These are phyloP conservation scores for Empis stercorea DNA, from an alignment of 2,888 invertebrate species.

Conservation along the genomic window DNA sequence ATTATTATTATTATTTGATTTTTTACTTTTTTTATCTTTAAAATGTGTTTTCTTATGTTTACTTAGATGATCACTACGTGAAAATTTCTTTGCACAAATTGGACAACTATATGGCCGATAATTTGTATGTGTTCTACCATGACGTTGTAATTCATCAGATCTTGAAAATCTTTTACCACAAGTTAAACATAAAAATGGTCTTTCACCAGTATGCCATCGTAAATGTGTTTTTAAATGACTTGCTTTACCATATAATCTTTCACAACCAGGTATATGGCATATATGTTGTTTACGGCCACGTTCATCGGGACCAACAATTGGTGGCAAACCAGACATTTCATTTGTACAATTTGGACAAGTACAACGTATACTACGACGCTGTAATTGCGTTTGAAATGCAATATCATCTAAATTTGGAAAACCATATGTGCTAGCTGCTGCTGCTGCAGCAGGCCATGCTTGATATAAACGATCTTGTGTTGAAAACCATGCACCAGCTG, in stretches of 20 bases:
- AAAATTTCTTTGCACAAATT: constrained; percentile 80
- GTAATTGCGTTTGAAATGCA: constrained; percentile 41
- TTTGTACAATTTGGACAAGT: constrained; percentile 70
- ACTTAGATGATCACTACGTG: constrained; percentile 85
- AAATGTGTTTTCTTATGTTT: constrained; percentile 84
- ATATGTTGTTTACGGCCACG: constrained; percentile 69
- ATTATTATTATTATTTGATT: constrained; percentile 11
- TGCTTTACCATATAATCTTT: constrained; percentile 82
- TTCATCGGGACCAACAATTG: constrained; percentile 56
- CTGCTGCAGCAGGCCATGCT: constrained; percentile 28
- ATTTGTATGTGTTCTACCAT: constrained; percentile 77
- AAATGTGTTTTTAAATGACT: constrained; percentile 88
- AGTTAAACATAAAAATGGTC: constrained; percentile 78
- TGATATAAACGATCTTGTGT: constrained; percentile 31
- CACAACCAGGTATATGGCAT: constrained; percentile 79
- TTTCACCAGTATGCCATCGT: constrained; percentile 86
- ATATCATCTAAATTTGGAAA: constrained; percentile 32
- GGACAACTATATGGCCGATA: constrained; percentile 80
- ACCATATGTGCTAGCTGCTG: constrained; percentile 19
- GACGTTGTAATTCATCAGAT: constrained; percentile 82
- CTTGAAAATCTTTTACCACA: constrained; percentile 87
- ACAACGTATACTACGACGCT: constrained; percentile 61
- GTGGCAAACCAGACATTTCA: constrained; percentile 64
- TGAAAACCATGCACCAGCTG: constrained; percentile 29
- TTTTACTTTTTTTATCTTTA: constrained; percentile 34